Conservation (phyloP, 2,113 vertebrate species). For the Ictalurus punctatus region DNA sequence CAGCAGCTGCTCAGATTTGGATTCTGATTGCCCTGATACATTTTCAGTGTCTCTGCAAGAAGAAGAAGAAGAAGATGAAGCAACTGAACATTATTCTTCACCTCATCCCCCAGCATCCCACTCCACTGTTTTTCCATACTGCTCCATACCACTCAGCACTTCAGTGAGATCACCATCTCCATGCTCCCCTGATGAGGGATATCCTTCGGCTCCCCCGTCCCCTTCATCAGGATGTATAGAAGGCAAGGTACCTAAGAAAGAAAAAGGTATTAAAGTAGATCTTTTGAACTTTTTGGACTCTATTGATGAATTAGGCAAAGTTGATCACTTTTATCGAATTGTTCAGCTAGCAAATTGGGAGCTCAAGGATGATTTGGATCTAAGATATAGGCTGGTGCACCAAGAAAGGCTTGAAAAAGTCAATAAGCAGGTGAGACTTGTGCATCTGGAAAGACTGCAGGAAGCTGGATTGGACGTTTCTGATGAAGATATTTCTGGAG, state of each 20-base stretch:
- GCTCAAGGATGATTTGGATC: conserved; percentile 70
- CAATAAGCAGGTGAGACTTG: conserved; percentile 72
- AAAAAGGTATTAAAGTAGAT: conserved; percentile 64
- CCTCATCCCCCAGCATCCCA: conserved; percentile 61
- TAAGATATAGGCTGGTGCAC: conserved; percentile 73
- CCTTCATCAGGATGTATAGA: conserved; percentile 72
- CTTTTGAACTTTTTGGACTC: conserved; percentile 77
- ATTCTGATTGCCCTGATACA: conserved; percentile 82
- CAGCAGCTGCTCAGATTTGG: conserved; percentile 92
- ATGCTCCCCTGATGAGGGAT: conserved; percentile 77
- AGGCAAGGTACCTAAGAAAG: conserved; percentile 57
- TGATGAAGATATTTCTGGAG: conserved; percentile 67
- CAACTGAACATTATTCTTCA: conserved; percentile 58
- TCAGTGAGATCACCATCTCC: conserved; percentile 55
- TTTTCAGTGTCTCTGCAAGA: conserved; percentile 74
- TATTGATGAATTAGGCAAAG: conserved; percentile 75
- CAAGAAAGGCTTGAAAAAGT: conserved; percentile 75
- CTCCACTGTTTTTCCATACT: conserved; percentile 56
- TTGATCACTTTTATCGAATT: conserved; percentile 76
- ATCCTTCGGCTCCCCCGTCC: conserved; percentile 72
- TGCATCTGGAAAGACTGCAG: conserved; percentile 68
- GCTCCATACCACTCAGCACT: conserved; percentile 54
- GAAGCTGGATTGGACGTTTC: conserved; percentile 71
- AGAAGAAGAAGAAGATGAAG: conserved; percentile 46
- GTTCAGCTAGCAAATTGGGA: conserved; percentile 75